Evolutionary conservation across 2,888 invertebrate species (phyloP).

Genomic region (Philereme transversata): DNA sequence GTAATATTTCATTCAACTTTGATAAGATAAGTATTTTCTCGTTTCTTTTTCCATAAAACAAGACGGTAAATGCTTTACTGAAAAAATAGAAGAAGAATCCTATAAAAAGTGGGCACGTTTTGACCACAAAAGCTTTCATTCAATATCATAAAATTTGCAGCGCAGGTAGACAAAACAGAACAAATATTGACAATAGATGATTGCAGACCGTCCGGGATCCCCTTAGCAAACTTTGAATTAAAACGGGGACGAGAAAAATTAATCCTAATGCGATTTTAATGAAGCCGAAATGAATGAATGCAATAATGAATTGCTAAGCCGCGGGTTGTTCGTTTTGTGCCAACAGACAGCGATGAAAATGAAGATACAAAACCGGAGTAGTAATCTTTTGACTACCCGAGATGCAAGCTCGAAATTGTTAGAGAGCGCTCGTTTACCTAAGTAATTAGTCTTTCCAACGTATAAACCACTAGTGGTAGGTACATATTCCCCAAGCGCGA

Average conservation of each 20-base stretch:
- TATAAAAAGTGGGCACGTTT: constrained; percentile 3
- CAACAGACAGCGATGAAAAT: constrained; percentile 52
- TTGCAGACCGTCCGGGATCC: constrained; percentile 72
- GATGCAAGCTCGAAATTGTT: constrained; percentile 38
- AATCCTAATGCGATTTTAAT: constrained; percentile 85
- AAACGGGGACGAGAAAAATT: constrained; percentile 83
- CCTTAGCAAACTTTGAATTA: constrained; percentile 81
- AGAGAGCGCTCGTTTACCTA: constrained; percentile 39
- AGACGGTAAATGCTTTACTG: no score
- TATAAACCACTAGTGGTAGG: constrained; percentile 45
- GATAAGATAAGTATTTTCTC: no score
- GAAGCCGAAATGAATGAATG: constrained; percentile 81
- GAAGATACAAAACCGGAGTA: constrained; percentile 46
- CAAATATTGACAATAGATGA: constrained; percentile 82
- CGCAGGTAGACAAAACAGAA: constrained; percentile 71
- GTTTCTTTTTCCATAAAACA: no score
- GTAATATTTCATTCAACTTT: no score
- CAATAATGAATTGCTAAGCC: constrained; percentile 80
- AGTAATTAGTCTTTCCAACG: constrained; percentile 45
- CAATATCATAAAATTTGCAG: constrained; percentile 59
- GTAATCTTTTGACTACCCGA: constrained; percentile 31
- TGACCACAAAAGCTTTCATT: constrained; percentile 34
- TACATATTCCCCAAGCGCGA: constrained; percentile 43
- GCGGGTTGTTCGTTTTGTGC: constrained; percentile 68
- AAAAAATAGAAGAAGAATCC: background rate